Evolutionary conservation across 1,140 invertebrate species (phyloP), one percentile per base, ranked within the genome.

Genomic region (Pararge aegeria): DNA sequence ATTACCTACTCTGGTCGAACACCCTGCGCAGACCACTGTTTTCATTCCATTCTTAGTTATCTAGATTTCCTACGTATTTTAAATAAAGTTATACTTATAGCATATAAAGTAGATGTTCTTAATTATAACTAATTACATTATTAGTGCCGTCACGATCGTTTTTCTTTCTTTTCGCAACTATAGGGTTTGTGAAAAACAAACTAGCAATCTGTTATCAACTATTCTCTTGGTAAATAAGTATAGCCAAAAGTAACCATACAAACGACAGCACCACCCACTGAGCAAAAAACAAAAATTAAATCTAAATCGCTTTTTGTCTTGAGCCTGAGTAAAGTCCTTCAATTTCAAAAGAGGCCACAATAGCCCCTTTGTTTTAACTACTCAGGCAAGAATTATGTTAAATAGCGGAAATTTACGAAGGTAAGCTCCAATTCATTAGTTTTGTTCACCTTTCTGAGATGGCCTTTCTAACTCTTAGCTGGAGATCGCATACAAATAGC

Each of bases 151-250:
- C 63, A 80, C 82, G 80, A 80, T 85, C 82, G 75, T 80, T 68
- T 18, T 42, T 1, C 38, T 18, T 42, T 18, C 7, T 24, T 24
- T 24, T 24, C 24, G 2, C 24, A 24, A 24, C n/a, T n/a, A n/a
- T n/a, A n/a, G n/a, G n/a, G n/a, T n/a, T n/a, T n/a, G n/a, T n/a
- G n/a, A n/a, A 27, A 9, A 37, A 59, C 55, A 56, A 61, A 67
- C 72, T 77, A 81, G 75, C 70, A 82, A 82, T 83, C 78, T 83
- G 73, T 82, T 72, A 55, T n/a, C n/a, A n/a, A n/a, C n/a, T n/a
- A n/a, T 54, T 27, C 29, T 21, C 9, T 46, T 10, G 10, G 57
- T 16, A 49, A 51, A 49, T 37, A 52, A 58, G 51, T 16, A 50
- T 48, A 65, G 30, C 12, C 30, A 34, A 4, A 34, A 34, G 9